phyloP scores from a whole-genome alignment of 2,888 invertebrate species.

The Aphidoletes aphidimyza region DNA sequence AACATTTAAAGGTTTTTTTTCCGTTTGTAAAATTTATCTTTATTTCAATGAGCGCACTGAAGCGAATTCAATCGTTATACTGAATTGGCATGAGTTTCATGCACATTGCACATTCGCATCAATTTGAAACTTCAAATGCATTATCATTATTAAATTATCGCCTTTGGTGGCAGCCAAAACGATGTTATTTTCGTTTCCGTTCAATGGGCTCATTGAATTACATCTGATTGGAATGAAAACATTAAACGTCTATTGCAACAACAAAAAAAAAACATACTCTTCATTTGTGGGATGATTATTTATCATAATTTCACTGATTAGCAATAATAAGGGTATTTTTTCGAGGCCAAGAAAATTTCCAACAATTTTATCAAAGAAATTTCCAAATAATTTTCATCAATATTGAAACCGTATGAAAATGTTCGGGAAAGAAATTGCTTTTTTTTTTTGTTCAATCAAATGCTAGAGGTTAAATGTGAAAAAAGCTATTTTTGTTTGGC shows the following conservation, averaged over 20 bases:
- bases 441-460: no score
- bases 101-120: neutral
- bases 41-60: neutral
- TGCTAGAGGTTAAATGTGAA: neutral
- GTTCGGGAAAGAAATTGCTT: no score
- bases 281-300: neutral
- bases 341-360: neutral
- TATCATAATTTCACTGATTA: neutral
- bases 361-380: neutral
- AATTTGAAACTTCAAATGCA: neutral
- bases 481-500: neutral
- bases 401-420: no score
- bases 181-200: no score
- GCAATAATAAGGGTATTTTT: neutral
- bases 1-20: neutral
- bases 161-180: neutral
- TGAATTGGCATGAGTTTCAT: neutral
- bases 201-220: neutral
- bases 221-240: conserved; percentile 26
- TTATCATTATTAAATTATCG: no score
- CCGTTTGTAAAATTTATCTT: neutral
- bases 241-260: neutral
- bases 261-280: neutral
- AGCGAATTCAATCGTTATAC: neutral
- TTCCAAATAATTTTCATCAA: no score